A percentile compares a stretch with the other conserved stretches of the same genome.
Conservation (phyloP, 2,888 invertebrate genomes). For the Ormyrus labotus region DNA sequence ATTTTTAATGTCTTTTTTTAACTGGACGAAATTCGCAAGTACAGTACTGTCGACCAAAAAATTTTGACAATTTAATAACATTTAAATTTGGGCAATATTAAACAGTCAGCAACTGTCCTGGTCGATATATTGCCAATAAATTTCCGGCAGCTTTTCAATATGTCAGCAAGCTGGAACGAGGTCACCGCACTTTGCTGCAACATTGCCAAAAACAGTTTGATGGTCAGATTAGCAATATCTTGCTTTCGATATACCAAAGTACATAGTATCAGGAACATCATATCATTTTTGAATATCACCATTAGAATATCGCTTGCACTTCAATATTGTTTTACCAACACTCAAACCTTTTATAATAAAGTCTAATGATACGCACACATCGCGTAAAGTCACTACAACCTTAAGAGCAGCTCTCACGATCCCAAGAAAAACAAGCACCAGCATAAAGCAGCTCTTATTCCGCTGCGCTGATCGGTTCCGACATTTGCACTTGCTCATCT, state of each 20-base stretch:
- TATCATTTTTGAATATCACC: no score
- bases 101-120: slow-evolving; percentile 1
- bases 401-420: neutral
- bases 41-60: neutral
- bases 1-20: no score
- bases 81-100: neutral
- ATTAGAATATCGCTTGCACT: no score
- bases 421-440: neutral
- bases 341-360: no score
- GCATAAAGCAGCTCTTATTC: neutral
- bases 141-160: neutral
- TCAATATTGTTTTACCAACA: no score
- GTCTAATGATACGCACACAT: no score
- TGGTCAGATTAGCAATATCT: neutral
- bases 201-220: neutral
- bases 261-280: no score
- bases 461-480: neutral
- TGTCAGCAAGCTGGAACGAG: slow-evolving; percentile 23
- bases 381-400: no score
- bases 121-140: slow-evolving; percentile 27
- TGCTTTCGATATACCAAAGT: neutral
- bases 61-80: neutral
- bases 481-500: neutral
- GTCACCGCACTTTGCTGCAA: neutral
- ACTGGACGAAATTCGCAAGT: neutral